Evolutionary conservation across 2,113 vertebrate genomes (phyloP).

Genomic region (Siniperca chuatsi): DNA sequence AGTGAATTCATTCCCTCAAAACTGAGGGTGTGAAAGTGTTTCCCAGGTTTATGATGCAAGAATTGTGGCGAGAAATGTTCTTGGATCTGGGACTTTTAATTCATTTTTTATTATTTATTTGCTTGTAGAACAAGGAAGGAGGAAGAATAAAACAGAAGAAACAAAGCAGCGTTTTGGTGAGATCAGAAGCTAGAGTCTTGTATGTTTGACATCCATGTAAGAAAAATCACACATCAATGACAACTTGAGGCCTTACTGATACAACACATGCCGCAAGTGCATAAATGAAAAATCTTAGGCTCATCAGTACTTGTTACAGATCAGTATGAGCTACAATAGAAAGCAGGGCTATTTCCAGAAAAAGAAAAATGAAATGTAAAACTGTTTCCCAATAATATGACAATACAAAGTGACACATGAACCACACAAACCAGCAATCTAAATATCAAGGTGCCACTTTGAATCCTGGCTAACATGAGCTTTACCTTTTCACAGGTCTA

Average conservation of each 20-base stretch:
- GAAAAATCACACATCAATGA: background rate
- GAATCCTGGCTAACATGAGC: conserved; percentile 6
- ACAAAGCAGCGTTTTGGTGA: conserved; percentile 12
- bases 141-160: background rate
- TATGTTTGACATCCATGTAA: conserved; percentile 14
- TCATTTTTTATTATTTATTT: background rate
- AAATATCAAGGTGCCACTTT: conserved; percentile 11
- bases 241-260: background rate
- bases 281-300: background rate
- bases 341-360: background rate
- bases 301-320: background rate
- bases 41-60: conserved; percentile 27
- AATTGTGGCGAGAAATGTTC: conserved; percentile 4
- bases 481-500: background rate
- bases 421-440: conserved; percentile 7
- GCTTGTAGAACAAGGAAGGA: conserved; percentile 2
- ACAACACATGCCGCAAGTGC: background rate
- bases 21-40: conserved; percentile 23
- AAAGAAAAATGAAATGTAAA: background rate
- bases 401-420: background rate
- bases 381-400: background rate
- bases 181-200: background rate
- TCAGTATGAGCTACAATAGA: background rate
- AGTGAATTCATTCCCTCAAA: conserved; percentile 29
- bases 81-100: background rate